These are phyloP conservation scores for Didymodactylos carnosus DNA, from an alignment of 2,888 invertebrate species.

Conservation along the genomic window DNA sequence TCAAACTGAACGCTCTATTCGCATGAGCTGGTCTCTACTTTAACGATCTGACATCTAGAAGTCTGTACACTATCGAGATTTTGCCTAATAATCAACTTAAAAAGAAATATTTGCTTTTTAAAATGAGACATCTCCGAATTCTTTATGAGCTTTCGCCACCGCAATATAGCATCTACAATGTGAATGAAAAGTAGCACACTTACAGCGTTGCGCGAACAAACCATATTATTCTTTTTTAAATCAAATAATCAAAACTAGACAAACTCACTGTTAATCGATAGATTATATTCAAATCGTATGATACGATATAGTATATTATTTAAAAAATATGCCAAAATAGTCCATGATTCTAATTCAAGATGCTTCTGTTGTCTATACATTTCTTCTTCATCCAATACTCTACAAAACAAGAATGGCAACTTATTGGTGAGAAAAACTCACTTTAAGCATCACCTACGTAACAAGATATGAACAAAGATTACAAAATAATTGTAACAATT, in stretches of 20 bases:
- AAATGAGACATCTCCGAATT: not conserved
- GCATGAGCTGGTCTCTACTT: too few relatives aligned
- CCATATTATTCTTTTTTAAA: too few relatives aligned
- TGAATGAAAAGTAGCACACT: too few relatives aligned
- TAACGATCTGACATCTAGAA: too few relatives aligned
- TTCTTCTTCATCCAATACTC: constrained; percentile 13
- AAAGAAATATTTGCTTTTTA: too few relatives aligned
- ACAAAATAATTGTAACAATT: constrained; percentile 5
- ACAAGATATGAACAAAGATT: constrained; percentile 7
- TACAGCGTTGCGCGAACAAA: too few relatives aligned
- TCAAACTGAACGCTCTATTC: too few relatives aligned
- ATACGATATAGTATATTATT: constrained; percentile 6
- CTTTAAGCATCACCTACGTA: not conserved
- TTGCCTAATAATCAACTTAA: too few relatives aligned
- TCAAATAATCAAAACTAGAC: too few relatives aligned
- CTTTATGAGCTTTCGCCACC: not conserved
- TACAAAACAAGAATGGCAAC: not conserved
- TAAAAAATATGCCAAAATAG: not conserved
- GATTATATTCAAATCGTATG: not conserved
- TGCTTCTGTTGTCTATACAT: constrained; percentile 8
- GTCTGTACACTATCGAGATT: too few relatives aligned
- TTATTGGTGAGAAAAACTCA: not conserved
- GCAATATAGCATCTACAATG: too few relatives aligned
- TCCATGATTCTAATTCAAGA: not conserved
- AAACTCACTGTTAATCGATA: not conserved